Evolutionary conservation across 2,888 invertebrate species (phyloP).

Genomic region (Drosophila rellima): DNA sequence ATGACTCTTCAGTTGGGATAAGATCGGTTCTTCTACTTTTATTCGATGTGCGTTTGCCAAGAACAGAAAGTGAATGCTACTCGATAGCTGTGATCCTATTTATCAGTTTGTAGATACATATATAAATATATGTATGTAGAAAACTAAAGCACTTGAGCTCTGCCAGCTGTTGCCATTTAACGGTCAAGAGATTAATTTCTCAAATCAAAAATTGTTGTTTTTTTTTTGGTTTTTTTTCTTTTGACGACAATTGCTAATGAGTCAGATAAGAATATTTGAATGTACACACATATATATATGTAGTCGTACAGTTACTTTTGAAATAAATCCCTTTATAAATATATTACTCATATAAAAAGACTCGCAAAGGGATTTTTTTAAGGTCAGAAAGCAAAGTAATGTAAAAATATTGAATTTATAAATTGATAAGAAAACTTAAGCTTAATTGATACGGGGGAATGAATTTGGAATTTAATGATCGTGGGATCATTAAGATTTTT

Average conservation of each 20-base stretch:
- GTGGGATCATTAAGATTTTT: neutral
- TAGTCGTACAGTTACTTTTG: neutral
- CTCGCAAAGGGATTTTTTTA: neutral
- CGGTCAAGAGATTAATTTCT: constrained; percentile 32
- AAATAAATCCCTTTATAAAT: constrained; percentile 1
- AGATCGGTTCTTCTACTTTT: neutral
- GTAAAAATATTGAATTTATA: neutral
- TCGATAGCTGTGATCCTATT: constrained; percentile 7
- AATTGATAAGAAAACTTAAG: constrained; percentile 1
- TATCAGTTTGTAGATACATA: constrained; percentile 15
- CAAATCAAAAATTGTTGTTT: constrained; percentile 8
- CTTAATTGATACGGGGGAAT: neutral
- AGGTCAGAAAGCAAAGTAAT: neutral
- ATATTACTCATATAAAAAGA: neutral
- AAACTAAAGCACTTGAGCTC: constrained; percentile 33
- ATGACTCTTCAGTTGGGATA: neutral
- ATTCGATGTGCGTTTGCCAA: neutral
- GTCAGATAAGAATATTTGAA: constrained; percentile 9
- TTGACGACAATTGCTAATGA: constrained; percentile 12
- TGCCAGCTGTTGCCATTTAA: constrained; percentile 44
- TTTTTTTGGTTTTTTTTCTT: neutral
- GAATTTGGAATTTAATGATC: neutral
- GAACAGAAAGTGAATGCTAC: constrained; percentile 2
- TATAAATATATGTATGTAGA: neutral
- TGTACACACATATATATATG: neutral